Evolutionary conservation across 2,888 invertebrate species (phyloP).

Genomic region (Cephus sareptanus): DNA sequence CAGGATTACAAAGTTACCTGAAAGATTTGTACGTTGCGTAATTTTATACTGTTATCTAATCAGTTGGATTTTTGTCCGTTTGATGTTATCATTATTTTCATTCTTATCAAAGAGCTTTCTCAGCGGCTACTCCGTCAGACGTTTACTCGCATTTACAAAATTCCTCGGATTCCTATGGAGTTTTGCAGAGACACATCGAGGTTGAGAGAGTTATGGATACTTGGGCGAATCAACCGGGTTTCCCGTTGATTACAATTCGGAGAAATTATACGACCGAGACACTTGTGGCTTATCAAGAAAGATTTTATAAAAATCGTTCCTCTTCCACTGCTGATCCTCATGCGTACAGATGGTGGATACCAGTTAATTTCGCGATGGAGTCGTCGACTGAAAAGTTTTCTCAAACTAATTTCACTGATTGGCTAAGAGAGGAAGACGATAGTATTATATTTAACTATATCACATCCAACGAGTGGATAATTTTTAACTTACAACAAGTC

Average conservation of each 20-base stretch:
- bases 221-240: constrained; percentile 67
- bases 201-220: constrained; percentile 41
- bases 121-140: constrained; percentile 37
- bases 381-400: constrained; percentile 59
- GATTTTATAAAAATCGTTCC: constrained; percentile 2
- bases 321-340: constrained; percentile 12
- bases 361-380: constrained; percentile 47
- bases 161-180: neutral
- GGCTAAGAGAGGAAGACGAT: constrained; percentile 64
- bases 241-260: constrained; percentile 60
- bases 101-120: constrained; percentile 54
- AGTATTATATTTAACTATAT: constrained; percentile 54
- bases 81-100: constrained; percentile 61
- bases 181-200: neutral
- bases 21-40: constrained; percentile 59
- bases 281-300: constrained; percentile 33
- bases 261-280: constrained; percentile 40
- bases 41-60: neutral
- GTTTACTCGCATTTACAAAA: neutral
- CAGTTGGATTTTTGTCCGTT: neutral
- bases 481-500: constrained; percentile 74
- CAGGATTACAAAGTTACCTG: constrained; percentile 68
- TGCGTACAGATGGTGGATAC: constrained; percentile 50
- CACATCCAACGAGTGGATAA: constrained; percentile 68
- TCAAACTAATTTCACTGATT: constrained; percentile 67